These are phyloP conservation scores for Osmerus eperlanus DNA, from an alignment of 2,113 vertebrate species.

Conservation along the genomic window DNA sequence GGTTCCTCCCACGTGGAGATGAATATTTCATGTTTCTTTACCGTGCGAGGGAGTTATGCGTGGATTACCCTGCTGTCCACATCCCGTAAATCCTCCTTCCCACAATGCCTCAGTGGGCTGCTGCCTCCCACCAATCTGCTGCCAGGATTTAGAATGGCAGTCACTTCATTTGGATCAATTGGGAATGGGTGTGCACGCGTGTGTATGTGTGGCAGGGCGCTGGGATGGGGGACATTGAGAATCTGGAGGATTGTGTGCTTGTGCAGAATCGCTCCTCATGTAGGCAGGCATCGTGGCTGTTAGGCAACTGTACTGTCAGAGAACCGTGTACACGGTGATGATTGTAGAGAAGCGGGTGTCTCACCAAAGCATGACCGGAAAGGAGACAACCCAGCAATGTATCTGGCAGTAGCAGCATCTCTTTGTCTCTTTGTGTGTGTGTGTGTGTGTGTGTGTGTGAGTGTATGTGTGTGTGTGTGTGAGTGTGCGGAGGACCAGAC, in stretches of 20 bases:
- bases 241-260: no score
- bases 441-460: neutral
- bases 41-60: conserved; percentile 35
- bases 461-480: neutral
- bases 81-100: conserved; percentile 48
- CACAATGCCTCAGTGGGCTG: conserved; percentile 24
- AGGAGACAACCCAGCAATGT: neutral
- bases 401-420: neutral
- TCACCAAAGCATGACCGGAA: neutral
- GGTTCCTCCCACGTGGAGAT: conserved; percentile 26
- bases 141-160: conserved; percentile 22
- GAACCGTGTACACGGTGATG: no score
- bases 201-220: neutral
- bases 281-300: no score
- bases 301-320: no score
- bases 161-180: neutral
- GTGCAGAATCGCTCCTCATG: no score
- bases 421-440: neutral
- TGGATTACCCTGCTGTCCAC: conserved; percentile 42
- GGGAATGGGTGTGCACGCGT: neutral
- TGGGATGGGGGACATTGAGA: no score
- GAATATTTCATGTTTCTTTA: conserved; percentile 51
- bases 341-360: no score
- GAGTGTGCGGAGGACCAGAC: neutral
- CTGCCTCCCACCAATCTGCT: conserved; percentile 7